Conservation (phyloP, 2,888 invertebrate genomes). For the Argyra leucocephala region DNA sequence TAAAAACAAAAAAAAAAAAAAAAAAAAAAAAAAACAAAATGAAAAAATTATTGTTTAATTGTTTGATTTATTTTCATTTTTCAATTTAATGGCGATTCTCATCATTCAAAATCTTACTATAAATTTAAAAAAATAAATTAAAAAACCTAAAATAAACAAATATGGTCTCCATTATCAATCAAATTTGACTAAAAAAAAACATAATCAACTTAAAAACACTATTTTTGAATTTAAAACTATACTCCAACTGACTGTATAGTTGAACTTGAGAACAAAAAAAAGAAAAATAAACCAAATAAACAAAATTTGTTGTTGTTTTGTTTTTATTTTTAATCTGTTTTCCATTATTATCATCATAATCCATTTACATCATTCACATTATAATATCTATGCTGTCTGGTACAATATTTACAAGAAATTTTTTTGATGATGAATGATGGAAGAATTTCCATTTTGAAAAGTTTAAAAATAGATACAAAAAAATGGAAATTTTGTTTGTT, state of each 20-base stretch:
- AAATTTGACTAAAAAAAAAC: not conserved
- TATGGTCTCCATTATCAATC: slow-evolving; percentile 1
- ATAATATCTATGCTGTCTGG: too few species aligned
- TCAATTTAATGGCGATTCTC: slow-evolving; percentile 6
- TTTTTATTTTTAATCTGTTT: not conserved
- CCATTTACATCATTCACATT: not conserved
- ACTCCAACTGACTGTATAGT: too few species aligned
- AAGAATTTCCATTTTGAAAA: not conserved
- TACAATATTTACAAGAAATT: not conserved
- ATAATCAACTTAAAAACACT: too few species aligned
- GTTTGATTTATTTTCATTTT: not conserved
- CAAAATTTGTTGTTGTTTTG: not conserved
- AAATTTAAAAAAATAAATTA: too few species aligned
- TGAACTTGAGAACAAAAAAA: too few species aligned
- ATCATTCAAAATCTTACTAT: not conserved
- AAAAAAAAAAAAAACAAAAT: not conserved
- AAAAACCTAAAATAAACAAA: not conserved
- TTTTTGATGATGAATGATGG: not conserved
- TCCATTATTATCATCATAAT: not conserved
- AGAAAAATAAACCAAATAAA: too few species aligned
- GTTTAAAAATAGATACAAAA: too few species aligned
- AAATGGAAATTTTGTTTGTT: too few species aligned
- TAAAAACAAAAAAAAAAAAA: not conserved
- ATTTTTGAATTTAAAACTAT: too few species aligned
- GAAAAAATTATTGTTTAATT: not conserved